Base-by-base conservation (phyloP, 2,113 vertebrate species). In the Triplophysa rosa region DNA sequence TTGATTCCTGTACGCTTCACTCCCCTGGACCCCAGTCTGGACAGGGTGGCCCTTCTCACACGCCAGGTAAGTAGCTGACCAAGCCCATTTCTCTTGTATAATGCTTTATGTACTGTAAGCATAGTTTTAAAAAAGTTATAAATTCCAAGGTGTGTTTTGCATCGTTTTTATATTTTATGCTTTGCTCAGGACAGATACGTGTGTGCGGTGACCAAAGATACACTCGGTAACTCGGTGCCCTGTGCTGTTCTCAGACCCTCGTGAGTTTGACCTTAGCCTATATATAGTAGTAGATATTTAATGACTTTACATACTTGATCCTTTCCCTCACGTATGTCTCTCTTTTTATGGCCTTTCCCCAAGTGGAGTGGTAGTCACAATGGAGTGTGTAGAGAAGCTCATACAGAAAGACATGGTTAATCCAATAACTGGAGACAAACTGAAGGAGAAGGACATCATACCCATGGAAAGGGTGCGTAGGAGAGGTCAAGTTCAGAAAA, bases 341-440 rank as follows among this genome's bases (percentile, higher is more conserved):
- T 42, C 42, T 61, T 21, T 8, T 14, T 45, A 63, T 2, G 26
- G 3, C 82, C n/a, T 66, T 63, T 59, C 86, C 52, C 64, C 3
- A 85, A 95, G 96, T 2, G 96, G 95, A 0, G 78, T 89, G 0
- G 95, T 96, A 80, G 95, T 97, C 77, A 97, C 96, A 1, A 83
- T 94, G 78, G 96, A 97, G 88, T 97, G 95, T 54, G 95, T 97
- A 72, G 95, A 97, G 88, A 95, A 89, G 83, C 83, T 97, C 80
- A 95, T 97, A 85, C 92, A 89, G 82, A 95, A 93, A 84, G 96
- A 97, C 87, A 97, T 97, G 96, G 81, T 88, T 0, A 95, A 97
- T 79, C 95, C 96, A 0, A 66, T 95, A 66, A 92, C 83, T 0
- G 95, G 94, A 40, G 93, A 92, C 67, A 94, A 91, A 13, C 91